Evolutionary conservation across 2,888 invertebrate genomes (phyloP), one percentile per base, ranked within the genome.

Genomic region (Alloscopus bannaensis): DNA sequence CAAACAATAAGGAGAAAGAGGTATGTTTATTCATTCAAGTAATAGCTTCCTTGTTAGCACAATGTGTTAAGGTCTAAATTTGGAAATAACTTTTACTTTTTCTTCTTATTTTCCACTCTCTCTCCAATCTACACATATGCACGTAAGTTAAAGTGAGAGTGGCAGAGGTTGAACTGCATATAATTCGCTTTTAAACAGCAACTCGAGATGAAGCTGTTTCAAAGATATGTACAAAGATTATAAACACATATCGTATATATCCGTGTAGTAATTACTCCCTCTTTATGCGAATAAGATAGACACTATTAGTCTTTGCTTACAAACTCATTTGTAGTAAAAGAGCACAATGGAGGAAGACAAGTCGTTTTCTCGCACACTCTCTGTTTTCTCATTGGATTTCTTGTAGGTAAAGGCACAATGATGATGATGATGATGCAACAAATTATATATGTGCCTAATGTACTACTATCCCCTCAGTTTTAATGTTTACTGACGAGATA

Each of bases 11-110:
- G n/a, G n/a, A n/a, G n/a, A 42, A 64, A 29, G 57, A 42, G 68
- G 24, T n/a, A 42, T 55, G 26, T 50, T 36, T 66, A 66, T 57
- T 57, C 72, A 72, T 52, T 72, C 65, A 66, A 45, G 65, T 73
- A 73, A 73, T 73, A 59, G 65, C 65, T 66, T 65, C 36, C 73
- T 73, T 65, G 73, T 73, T 73, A 73, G 66, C 73, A 73, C 65
- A 52, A 2, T 62, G 45, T 47, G 20, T 65, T 26, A 47, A 52
- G 52, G 24, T 73, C 73, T 66, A 64, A 72, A 72, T 72, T 72
- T 72, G 65, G 72, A 72, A 72, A 62, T 42, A 24, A 26, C 65
- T 28, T 42, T 40, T 59, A n/a, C 20, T 50, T 50, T n/a, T 18
- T n/a, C 20, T 50, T n/a, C 50, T 1, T 20, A 50, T 47, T 47